phyloP scores from a whole-genome alignment of 2,797 vertebrate species.

The Ataeniobius toweri region DNA sequence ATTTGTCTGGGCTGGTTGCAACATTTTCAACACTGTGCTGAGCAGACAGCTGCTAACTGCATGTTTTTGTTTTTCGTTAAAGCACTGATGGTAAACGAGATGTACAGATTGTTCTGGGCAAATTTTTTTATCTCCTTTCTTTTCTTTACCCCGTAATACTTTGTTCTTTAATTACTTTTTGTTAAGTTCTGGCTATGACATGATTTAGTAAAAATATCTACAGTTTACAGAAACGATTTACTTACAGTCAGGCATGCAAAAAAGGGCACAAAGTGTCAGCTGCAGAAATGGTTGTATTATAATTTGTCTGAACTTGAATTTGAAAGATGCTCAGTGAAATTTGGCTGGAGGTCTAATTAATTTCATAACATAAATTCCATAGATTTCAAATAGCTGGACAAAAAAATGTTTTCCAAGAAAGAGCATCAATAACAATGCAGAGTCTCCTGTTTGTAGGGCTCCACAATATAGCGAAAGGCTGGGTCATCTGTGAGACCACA shows the following conservation, averaged over 20 bases:
- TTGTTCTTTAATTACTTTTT: background rate
- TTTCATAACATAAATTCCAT: background rate
- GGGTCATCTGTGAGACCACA: background rate
- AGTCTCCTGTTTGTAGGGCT: slow-evolving; percentile 4
- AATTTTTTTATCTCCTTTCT: background rate
- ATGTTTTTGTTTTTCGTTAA: background rate
- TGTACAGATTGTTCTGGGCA: background rate
- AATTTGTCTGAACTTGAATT: background rate
- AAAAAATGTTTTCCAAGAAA: slow-evolving; percentile 2
- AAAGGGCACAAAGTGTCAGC: background rate
- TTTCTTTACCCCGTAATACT: slow-evolving; percentile 1
- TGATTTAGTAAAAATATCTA: background rate
- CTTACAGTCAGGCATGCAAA: slow-evolving; percentile 10
- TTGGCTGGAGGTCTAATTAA: background rate
- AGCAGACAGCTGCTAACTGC: background rate
- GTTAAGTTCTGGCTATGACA: slow-evolving; percentile 4
- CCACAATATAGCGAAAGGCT: background rate
- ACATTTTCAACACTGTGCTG: slow-evolving; percentile 3
- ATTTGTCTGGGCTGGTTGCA: slow-evolving; percentile 28
- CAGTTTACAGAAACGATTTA: slow-evolving; percentile 10
- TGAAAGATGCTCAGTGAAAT: background rate
- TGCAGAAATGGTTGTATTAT: slow-evolving; percentile 1
- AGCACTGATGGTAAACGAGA: background rate
- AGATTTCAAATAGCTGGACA: background rate
- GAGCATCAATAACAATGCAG: slow-evolving; percentile 10